These are phyloP conservation scores for Suncus etruscus DNA, from an alignment of 2,113 vertebrate genomes.

Conservation along the genomic window DNA sequence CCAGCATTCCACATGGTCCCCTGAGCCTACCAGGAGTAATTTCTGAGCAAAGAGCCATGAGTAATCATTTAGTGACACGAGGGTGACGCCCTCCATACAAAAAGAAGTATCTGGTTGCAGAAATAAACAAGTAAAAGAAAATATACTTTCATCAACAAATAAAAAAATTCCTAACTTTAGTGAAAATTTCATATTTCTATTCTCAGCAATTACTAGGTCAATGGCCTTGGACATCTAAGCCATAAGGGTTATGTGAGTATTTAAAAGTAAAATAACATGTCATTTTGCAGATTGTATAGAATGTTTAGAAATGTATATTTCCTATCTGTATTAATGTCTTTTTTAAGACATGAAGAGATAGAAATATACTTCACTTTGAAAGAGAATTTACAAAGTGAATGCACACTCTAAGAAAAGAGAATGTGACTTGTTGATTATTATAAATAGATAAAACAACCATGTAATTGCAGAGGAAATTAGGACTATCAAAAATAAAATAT, in stretches of 20 bases:
- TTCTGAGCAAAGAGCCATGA: too few species aligned
- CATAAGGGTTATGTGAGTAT: neutral
- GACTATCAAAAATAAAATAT: neutral
- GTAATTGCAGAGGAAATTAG: neutral
- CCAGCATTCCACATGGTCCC: too few species aligned
- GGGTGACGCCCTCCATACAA: too few species aligned
- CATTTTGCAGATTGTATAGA: neutral
- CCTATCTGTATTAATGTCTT: neutral
- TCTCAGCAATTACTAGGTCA: neutral
- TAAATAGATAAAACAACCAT: neutral
- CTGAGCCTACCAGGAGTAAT: too few species aligned
- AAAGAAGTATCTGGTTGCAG: neutral
- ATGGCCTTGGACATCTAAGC: neutral
- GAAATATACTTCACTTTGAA: neutral
- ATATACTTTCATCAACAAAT: too few species aligned
- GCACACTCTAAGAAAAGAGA: conserved; percentile 23
- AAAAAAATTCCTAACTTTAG: neutral
- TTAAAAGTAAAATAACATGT: conserved; percentile 15
- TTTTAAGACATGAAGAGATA: neutral
- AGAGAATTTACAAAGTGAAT: conserved; percentile 17
- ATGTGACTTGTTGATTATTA: conserved; percentile 8
- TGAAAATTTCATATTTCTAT: conserved; percentile 8
- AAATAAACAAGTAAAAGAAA: neutral
- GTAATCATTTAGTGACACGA: too few species aligned
- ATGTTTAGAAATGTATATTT: neutral